Percentiles rank a stretch among this genome's conserved stretches.
These are phyloP conservation scores for Beris chalybata DNA, from an alignment of 2,888 invertebrate genomes.

Conservation along the genomic window DNA sequence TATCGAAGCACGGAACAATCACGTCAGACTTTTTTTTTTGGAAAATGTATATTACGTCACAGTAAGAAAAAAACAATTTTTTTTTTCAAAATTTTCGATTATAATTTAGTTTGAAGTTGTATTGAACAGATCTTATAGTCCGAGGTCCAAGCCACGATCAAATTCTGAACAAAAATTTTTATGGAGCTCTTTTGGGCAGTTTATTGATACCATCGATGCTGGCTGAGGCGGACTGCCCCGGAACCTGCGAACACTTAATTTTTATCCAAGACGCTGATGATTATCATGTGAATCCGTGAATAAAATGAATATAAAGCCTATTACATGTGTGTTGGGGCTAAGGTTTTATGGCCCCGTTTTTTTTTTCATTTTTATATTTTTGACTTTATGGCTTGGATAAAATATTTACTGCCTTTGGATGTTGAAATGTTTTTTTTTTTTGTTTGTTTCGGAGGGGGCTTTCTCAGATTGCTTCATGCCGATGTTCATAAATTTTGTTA, in stretches of 20 bases:
- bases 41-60: no score
- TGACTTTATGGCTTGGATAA: conserved; percentile 24
- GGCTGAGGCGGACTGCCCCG: background rate
- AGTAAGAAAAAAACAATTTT: no score
- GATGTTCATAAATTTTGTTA: background rate
- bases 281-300: conserved; percentile 20
- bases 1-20: no score
- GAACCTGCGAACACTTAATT: conserved; percentile 17
- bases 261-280: conserved; percentile 10
- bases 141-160: no score
- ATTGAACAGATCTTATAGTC: no score
- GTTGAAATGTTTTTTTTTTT: conserved; percentile 27
- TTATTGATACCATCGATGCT: conserved; percentile 30
- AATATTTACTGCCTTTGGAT: conserved; percentile 29
- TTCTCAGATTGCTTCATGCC: background rate
- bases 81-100: no score
- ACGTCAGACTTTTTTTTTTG: no score
- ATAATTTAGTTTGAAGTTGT: no score
- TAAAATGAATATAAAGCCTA: background rate
- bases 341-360: conserved; percentile 23
- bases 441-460: background rate
- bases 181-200: background rate
- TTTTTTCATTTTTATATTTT: conserved; percentile 9
- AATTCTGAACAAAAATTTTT: no score
- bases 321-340: conserved; percentile 8